A percentile compares a stretch with the other conserved stretches of the same genome.
Evolutionary conservation across 2,888 invertebrate species (phyloP).

Genomic region (Parnassius mnemosyne): DNA sequence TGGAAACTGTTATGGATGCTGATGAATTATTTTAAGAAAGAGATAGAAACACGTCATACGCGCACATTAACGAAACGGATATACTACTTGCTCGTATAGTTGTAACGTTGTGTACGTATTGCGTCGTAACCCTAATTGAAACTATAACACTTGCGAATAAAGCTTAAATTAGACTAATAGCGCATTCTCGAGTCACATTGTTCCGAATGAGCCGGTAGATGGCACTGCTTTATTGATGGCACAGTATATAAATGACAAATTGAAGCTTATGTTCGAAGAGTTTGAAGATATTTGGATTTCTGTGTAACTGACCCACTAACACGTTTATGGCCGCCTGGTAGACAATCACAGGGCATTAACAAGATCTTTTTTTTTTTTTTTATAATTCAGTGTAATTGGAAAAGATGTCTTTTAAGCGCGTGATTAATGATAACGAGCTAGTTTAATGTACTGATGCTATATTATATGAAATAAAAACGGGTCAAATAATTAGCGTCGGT

Average conservation of each 20-base stretch:
- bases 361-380: conserved; percentile 35
- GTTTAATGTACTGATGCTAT: conserved; percentile 15
- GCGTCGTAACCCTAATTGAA: conserved; percentile 60
- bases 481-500: conserved; percentile 3
- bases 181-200: conserved; percentile 36
- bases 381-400: conserved; percentile 13
- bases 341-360: conserved; percentile 33
- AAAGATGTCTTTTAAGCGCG: conserved; percentile 15
- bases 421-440: conserved; percentile 31
- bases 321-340: conserved; percentile 29
- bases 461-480: conserved; percentile 1
- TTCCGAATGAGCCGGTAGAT: conserved; percentile 52
- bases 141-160: conserved; percentile 52
- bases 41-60: conserved; percentile 55
- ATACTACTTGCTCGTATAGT: conserved; percentile 46
- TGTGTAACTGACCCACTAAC: conserved; percentile 17
- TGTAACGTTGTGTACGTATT: conserved; percentile 65
- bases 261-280: conserved; percentile 27
- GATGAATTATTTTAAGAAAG: conserved; percentile 69
- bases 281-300: conserved; percentile 22
- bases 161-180: conserved; percentile 47
- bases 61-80: conserved; percentile 62
- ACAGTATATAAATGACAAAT: conserved; percentile 40
- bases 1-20: conserved; percentile 74
- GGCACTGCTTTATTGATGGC: conserved; percentile 55